phyloP scores from a whole-genome alignment of 1,140 invertebrate species.

The Cydia splendana region DNA sequence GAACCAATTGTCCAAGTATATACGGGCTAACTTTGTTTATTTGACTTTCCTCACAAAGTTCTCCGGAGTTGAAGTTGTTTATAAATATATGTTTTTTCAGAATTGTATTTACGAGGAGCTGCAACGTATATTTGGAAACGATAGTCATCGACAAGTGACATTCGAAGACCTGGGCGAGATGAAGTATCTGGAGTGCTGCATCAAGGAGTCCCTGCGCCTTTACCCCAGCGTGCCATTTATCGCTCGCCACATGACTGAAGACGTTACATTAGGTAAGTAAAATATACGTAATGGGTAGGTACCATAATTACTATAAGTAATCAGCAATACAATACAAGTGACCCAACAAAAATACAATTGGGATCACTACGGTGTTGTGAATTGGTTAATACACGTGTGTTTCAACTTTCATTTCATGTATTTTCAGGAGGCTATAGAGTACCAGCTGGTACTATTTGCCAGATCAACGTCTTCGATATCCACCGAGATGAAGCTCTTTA shows the following conservation, averaged over 20 bases:
- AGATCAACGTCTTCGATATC: constrained; percentile 80
- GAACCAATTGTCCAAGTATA: constrained; percentile 50
- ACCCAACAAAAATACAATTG: constrained; percentile 18
- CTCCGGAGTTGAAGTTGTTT: not conserved
- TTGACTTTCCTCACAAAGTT: not conserved
- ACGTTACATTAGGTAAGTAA: constrained; percentile 80
- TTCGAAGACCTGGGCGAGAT: constrained; percentile 84
- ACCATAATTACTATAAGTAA: not conserved
- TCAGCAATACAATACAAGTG: not conserved
- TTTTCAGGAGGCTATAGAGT: constrained; percentile 75
- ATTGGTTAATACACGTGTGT: too few relatives aligned
- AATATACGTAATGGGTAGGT: constrained; percentile 34
- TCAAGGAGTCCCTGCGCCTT: constrained; percentile 85
- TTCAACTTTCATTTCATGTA: not conserved
- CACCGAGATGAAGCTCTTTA: constrained; percentile 79
- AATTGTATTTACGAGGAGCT: constrained; percentile 50
- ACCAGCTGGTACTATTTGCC: constrained; percentile 77
- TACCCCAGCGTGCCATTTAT: constrained; percentile 88
- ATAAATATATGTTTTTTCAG: constrained; percentile 39
- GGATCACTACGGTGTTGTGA: too few relatives aligned
- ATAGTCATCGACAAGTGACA: constrained; percentile 77
- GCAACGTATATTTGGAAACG: constrained; percentile 56
- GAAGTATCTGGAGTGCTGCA: constrained; percentile 87
- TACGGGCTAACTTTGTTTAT: not conserved
- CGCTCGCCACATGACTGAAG: constrained; percentile 81